A percentile compares a stretch with the other conserved stretches of the same genome.
Conservation (phyloP, 2,888 invertebrate genomes). For the Chymomyza caudatula region DNA sequence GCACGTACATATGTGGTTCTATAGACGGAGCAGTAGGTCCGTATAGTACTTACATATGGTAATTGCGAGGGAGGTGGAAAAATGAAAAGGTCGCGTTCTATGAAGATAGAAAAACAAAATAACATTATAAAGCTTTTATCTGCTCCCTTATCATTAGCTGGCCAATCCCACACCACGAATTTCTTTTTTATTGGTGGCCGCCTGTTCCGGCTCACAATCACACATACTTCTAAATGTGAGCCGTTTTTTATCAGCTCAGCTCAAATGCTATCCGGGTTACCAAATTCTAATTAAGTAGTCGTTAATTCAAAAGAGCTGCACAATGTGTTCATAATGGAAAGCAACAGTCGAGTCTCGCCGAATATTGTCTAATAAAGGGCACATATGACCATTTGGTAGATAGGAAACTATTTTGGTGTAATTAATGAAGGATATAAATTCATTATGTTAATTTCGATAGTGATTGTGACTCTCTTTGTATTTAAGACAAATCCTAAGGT, state of each 20-base stretch:
- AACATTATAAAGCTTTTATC: slow-evolving; percentile 69
- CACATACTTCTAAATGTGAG: background rate
- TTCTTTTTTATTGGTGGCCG: background rate
- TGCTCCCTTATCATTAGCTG: slow-evolving; percentile 49
- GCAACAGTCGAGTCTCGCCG: background rate
- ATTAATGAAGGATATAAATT: background rate
- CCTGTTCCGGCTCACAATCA: slow-evolving; percentile 6
- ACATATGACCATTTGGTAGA: background rate
- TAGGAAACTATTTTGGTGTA: background rate
- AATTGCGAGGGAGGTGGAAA: background rate
- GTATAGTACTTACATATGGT: background rate
- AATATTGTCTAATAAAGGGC: background rate
- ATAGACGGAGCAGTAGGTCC: background rate
- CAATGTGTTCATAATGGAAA: background rate
- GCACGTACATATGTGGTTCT: background rate
- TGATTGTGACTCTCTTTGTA: too few relatives aligned
- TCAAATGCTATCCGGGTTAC: background rate
- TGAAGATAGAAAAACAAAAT: slow-evolving; percentile 45
- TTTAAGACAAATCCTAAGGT: too few relatives aligned
- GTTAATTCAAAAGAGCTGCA: background rate
- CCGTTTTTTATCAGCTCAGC: background rate
- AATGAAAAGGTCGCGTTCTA: slow-evolving; percentile 12
- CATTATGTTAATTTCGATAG: background rate
- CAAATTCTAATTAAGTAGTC: slow-evolving; percentile 7
- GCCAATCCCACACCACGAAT: slow-evolving; percentile 1